phyloP scores from a whole-genome alignment of 92 coral and sea anemone genomes.

The Galaxea fascicularis region DNA sequence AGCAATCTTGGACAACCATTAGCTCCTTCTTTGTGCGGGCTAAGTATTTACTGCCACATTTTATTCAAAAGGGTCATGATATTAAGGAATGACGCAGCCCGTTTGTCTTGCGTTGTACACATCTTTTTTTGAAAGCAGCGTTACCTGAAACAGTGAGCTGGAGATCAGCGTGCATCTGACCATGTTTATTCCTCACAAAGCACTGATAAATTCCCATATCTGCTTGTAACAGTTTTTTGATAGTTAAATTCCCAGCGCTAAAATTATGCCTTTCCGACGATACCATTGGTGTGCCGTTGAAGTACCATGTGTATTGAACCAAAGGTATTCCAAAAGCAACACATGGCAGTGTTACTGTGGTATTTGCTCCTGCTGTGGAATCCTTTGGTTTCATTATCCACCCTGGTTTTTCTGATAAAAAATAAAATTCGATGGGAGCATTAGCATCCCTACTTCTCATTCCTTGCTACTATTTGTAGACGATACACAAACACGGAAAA shows the following conservation, averaged over 20 bases:
- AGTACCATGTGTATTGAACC: constrained; percentile 79
- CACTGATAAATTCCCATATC: constrained; percentile 97
- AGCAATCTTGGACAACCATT: too few relatives aligned
- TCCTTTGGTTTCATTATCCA: constrained; percentile 85
- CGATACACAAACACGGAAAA: too few relatives aligned
- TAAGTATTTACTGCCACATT: too few relatives aligned
- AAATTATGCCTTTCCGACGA: constrained; percentile 63
- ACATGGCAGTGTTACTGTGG: constrained; percentile 76
- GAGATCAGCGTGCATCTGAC: constrained; percentile 74
- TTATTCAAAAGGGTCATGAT: too few relatives aligned
- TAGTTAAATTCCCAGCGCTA: constrained; percentile 73
- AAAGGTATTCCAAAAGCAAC: constrained; percentile 82
- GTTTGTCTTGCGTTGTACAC: too few relatives aligned
- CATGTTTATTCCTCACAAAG: constrained; percentile 79
- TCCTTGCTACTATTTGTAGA: too few relatives aligned
- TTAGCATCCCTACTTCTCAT: not conserved
- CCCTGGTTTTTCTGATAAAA: constrained; percentile 81
- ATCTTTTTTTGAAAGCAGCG: not conserved
- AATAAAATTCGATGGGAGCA: not conserved
- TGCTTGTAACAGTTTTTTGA: constrained; percentile 45
- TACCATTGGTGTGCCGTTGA: constrained; percentile 70
- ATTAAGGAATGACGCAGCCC: too few relatives aligned
- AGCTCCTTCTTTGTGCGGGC: too few relatives aligned
- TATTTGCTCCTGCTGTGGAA: constrained; percentile 74
- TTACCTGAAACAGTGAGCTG: constrained; percentile 84